Evolutionary conservation across 2,888 invertebrate species (phyloP).

Genomic region (Anagyrus pseudococci): DNA sequence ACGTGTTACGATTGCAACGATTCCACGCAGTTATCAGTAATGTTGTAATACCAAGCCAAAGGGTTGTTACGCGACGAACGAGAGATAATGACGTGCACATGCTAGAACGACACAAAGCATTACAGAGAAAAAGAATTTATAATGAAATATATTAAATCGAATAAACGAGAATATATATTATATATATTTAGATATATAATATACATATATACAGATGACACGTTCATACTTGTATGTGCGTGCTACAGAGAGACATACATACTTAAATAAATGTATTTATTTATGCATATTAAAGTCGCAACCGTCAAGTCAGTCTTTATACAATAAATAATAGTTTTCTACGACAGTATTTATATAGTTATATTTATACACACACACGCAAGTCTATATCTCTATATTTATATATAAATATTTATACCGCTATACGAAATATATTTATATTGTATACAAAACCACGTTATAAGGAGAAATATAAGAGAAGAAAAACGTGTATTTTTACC

Average conservation of each 20-base stretch:
- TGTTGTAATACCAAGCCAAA: slow-evolving; percentile 34
- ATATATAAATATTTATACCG: slow-evolving; percentile 49
- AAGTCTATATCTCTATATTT: slow-evolving; percentile 38
- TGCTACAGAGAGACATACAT: background rate
- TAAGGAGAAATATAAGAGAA: no score
- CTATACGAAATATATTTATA: no score
- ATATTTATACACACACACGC: slow-evolving; percentile 51
- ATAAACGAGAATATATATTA: slow-evolving; percentile 30
- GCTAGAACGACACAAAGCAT: slow-evolving; percentile 11
- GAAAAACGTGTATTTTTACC: slow-evolving; percentile 35
- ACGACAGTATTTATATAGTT: slow-evolving; percentile 58
- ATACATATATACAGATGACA: no score
- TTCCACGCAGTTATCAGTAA: slow-evolving; percentile 38
- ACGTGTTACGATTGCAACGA: slow-evolving; percentile 25
- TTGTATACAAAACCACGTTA: slow-evolving; percentile 40
- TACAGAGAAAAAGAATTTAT: slow-evolving; percentile 26
- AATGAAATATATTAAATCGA: slow-evolving; percentile 1
- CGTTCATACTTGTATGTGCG: slow-evolving; percentile 7
- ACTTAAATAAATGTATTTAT: background rate
- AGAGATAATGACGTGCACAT: slow-evolving; percentile 32
- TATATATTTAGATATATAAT: slow-evolving; percentile 2
- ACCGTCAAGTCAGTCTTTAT: slow-evolving; percentile 44
- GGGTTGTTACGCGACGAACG: slow-evolving; percentile 32
- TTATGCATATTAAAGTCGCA: slow-evolving; percentile 28
- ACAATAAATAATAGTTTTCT: slow-evolving; percentile 57